Evolutionary conservation across 2,113 vertebrate species (phyloP).

Genomic region (Gobiocypris rarus): DNA sequence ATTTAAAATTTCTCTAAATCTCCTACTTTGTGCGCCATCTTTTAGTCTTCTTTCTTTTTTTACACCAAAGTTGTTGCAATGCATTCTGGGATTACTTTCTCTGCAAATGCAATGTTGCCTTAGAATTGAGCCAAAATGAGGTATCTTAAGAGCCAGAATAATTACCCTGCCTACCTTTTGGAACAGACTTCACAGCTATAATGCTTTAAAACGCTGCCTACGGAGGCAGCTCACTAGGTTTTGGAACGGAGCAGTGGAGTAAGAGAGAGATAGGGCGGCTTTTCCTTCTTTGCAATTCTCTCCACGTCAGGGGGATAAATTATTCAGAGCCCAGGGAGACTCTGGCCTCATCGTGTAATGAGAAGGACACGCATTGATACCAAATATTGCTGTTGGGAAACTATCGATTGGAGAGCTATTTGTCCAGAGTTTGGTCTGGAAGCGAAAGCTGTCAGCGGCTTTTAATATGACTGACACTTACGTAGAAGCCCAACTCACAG

Average conservation of each 20-base stretch:
- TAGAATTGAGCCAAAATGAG: constrained; percentile 3
- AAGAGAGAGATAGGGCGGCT: constrained; percentile 50
- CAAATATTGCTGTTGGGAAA: constrained; percentile 83
- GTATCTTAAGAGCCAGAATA: constrained; percentile 4
- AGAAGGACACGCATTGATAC: constrained; percentile 82
- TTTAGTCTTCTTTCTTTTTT: neutral
- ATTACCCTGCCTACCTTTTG: constrained; percentile 19
- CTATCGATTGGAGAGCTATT: constrained; percentile 78
- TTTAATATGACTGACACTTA: constrained; percentile 65
- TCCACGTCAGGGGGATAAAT: constrained; percentile 75
- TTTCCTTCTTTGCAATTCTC: constrained; percentile 65
- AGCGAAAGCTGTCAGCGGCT: constrained; percentile 65
- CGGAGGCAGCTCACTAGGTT: constrained; percentile 39
- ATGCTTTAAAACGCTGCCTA: constrained; percentile 23
- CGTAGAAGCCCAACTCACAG: constrained; percentile 53
- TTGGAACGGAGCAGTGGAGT: neutral
- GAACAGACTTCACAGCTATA: constrained; percentile 6
- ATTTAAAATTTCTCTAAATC: too few species aligned
- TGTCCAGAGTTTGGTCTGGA: constrained; percentile 74
- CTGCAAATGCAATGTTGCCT: neutral
- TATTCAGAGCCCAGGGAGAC: constrained; percentile 78
- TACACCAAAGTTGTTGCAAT: neutral
- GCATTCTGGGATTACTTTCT: constrained; percentile 11
- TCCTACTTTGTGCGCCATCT: neutral
- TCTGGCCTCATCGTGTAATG: constrained; percentile 79